Conservation (phyloP, 2,888 invertebrate genomes). For the Callinectes sapidus region DNA sequence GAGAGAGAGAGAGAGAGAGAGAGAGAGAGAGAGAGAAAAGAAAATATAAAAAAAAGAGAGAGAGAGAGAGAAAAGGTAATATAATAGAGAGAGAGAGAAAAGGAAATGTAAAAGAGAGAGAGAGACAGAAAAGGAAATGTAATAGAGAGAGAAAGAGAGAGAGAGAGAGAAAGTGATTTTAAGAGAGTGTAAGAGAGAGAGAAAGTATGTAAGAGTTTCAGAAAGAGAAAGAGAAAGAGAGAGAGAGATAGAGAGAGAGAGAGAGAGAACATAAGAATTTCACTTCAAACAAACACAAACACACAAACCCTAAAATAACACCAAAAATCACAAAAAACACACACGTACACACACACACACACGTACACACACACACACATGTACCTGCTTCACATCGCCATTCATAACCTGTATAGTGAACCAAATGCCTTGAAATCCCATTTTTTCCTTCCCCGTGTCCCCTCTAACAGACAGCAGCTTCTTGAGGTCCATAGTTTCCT, state of each 20-base stretch:
- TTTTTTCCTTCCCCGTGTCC: slow-evolving; percentile 49
- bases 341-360: slow-evolving; percentile 10
- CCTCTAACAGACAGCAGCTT: slow-evolving; percentile 54
- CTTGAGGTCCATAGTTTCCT: slow-evolving; percentile 70
- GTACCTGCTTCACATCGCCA: slow-evolving; percentile 71
- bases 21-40: slow-evolving; percentile 26
- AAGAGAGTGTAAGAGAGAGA: slow-evolving; percentile 18
- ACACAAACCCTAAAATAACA: too few species aligned
- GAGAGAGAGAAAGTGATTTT: slow-evolving; percentile 24
- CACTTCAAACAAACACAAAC: too few species aligned
- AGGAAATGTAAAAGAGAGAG: too few species aligned
- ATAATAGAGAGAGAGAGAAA: slow-evolving; percentile 29
- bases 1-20: slow-evolving; percentile 29
- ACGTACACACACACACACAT: slow-evolving; percentile 3
- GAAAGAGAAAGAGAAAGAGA: neutral
- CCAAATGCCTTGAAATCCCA: slow-evolving; percentile 55
- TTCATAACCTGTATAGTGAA: slow-evolving; percentile 65
- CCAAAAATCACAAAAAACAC: neutral
- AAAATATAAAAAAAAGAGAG: too few species aligned
- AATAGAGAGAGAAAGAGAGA: neutral
- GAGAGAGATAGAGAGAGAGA: too few species aligned
- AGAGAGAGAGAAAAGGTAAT: slow-evolving; percentile 15
- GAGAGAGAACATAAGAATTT: too few species aligned
- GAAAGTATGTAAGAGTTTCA: too few species aligned
- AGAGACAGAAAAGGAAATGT: neutral